Evolutionary conservation across 1,140 invertebrate genomes (phyloP), one percentile per base, ranked within the genome.

Genomic region (Brachionus rubens): DNA sequence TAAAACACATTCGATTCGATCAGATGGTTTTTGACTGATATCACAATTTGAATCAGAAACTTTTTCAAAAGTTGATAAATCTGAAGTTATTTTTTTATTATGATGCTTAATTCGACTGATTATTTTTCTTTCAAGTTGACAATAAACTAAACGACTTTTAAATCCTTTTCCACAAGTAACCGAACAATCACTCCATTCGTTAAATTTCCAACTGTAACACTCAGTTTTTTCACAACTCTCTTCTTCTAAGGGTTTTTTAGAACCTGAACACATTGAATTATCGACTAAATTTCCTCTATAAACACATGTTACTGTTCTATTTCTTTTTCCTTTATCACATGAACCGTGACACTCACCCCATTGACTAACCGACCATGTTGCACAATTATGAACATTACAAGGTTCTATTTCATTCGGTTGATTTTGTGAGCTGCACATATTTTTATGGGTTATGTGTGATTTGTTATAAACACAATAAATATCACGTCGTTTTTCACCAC

Each of bases 21-120:
- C 46, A 9, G 9, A 21, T 10, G 68, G 68, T 16, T 50, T 72
- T 10, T 2, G n/a, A 19, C 9, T 33, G 21, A 19, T 2, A 14
- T 72, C 68, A 54, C 68, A 72, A 50, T 72, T 54, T 52, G 68
- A 72, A 5, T 72, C 68, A 50, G 24, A 6, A 30, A 36, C 28
- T 26, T 43, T 65, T 26, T 65, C 40, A 36, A 65, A 16, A 24
- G 40, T 43, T 10, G 41, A 26, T 26, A 28, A 21, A 43, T 65
- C 59, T 43, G 33, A 12, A 14, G 19, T 59, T n/a, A 59, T 36
- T 59, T 16, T 59, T 36, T 30, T 12, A 36, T 36, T 19, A 16
- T 30, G 19, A 33, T 40, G 54, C 19, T 59, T 59, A 16, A 59
- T n/a, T 12, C 54, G 28, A 36, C 36, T 59, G 54, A 40, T 36